Base-by-base conservation (phyloP, 1,140 invertebrate species). In the Semibalanus balanoides region DNA sequence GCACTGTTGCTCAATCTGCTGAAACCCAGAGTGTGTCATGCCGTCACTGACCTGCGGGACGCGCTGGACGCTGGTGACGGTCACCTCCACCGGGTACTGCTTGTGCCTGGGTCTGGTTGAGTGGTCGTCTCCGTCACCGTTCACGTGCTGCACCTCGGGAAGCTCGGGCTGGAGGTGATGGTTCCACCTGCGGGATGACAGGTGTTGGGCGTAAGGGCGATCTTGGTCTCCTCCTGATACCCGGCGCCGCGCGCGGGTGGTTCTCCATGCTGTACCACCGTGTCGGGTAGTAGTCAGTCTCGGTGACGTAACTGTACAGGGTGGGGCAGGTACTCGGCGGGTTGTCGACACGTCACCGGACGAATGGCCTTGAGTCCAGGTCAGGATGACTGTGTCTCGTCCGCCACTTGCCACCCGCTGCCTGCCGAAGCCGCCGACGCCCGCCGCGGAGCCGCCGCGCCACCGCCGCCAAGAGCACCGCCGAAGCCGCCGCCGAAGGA, bases 401-500 rank as follows among this genome's bases (percentile, higher is more conserved):
- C 70, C 70, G 70, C 7, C 70, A 72, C 29, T 75, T 79, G 30
- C 78, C 79, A 25, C 79, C n/a, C 79, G 30, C 73, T 77, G 79
- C 81, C 84, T n/a, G n/a, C n/a, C n/a, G n/a, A n/a, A n/a, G n/a
- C n/a, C n/a, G n/a, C n/a, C n/a, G n/a, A n/a, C n/a, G n/a, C 7
- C 51, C 51, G 51, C 51, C 51, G 51, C 51, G 22, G n/a, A n/a
- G 51, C 51, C 51, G 51, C 51, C 51, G 51, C 51, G 22, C 1
- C 11, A 25, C 51, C 51, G 51, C 51, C 51, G 51, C 51, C 51
- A 19, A 64, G 22, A 19, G 7, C 51, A 19, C 51, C 51, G 9
- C 51, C 51, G 51, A 64, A 88, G 76, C 74, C 87, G 79, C 25
- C 80, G 79, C 51, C 51, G 51, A 64, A 64, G 11, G 51, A 64